phyloP scores from a whole-genome alignment of 2,888 invertebrate species.

The Cantharis lateralis region DNA sequence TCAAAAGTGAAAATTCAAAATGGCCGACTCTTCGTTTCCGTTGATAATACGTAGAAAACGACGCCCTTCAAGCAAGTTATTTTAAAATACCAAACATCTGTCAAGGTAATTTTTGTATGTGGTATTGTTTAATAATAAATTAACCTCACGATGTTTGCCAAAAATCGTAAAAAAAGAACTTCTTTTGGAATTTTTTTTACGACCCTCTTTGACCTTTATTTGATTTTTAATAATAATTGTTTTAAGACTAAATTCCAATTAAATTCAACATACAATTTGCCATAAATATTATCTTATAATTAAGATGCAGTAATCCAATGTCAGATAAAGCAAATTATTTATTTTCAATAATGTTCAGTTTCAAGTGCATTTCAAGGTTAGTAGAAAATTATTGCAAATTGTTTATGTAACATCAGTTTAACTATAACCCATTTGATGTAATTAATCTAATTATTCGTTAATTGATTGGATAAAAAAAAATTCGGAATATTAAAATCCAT shows the following conservation, averaged over 20 bases:
- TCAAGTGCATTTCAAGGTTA: constrained; percentile 54
- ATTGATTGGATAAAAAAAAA: background rate
- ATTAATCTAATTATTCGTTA: background rate
- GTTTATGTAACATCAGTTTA: constrained; percentile 17
- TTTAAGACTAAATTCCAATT: background rate
- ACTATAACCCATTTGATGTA: background rate
- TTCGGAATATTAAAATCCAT: background rate
- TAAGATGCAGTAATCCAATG: constrained; percentile 4
- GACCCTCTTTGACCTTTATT: background rate
- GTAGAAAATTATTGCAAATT: constrained; percentile 19
- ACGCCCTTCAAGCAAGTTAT: constrained; percentile 47
- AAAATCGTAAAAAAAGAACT: background rate
- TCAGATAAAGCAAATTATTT: constrained; percentile 19
- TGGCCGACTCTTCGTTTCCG: constrained; percentile 53
- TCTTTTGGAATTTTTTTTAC: background rate
- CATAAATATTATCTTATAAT: constrained; percentile 3
- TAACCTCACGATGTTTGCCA: constrained; percentile 4
- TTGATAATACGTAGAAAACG: constrained; percentile 46
- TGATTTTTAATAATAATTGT: background rate
- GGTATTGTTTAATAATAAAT: constrained; percentile 10
- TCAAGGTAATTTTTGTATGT: constrained; percentile 43
- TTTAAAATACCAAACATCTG: constrained; percentile 40
- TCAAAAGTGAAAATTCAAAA: constrained; percentile 59
- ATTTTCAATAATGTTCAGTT: constrained; percentile 38
- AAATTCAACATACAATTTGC: background rate